A percentile compares a stretch with the other conserved stretches of the same genome.
Conservation (phyloP, 2,113 vertebrate species). For the Ageneiosus marmoratus region DNA sequence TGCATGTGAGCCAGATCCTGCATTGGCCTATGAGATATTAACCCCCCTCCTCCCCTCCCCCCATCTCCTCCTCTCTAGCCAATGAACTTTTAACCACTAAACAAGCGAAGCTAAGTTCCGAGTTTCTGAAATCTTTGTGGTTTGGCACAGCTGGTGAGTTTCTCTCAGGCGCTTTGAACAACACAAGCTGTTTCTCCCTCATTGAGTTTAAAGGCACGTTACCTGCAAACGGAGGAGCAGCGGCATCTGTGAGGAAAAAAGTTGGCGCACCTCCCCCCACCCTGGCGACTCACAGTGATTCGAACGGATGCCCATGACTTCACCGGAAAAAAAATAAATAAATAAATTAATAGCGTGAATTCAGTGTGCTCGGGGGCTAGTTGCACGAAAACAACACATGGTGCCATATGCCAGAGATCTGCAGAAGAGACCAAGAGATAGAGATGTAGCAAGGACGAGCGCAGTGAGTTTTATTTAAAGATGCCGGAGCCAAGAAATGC, state of each 20-base stretch:
- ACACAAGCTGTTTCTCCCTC: conserved; percentile 62
- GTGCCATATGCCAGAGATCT: conserved; percentile 69
- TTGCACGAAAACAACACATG: conserved; percentile 66
- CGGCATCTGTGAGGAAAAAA: conserved; percentile 65
- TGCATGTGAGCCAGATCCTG: conserved; percentile 4
- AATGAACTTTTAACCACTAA: not conserved
- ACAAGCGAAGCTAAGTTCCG: conserved; percentile 21
- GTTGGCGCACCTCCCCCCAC: conserved; percentile 52
- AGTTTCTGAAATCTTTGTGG: not conserved
- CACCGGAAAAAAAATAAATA: conserved; percentile 55
- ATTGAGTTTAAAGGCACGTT: conserved; percentile 66
- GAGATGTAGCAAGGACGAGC: conserved; percentile 46
- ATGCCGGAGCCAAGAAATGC: conserved; percentile 39
- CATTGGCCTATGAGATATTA: not conserved
- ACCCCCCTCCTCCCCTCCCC: no score
- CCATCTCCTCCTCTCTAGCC: no score
- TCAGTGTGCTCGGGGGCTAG: conserved; percentile 63
- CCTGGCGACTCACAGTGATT: conserved; percentile 65
- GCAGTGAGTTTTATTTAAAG: conserved; percentile 54
- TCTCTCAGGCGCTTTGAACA: conserved; percentile 38
- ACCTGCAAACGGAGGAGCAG: conserved; percentile 57
- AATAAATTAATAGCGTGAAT: conserved; percentile 62
- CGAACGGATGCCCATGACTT: conserved; percentile 65
- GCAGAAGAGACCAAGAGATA: conserved; percentile 50
- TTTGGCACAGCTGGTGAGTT: conserved; percentile 23